A percentile compares a stretch with the other conserved stretches of the same genome.
Evolutionary conservation across 2,113 vertebrate genomes (phyloP).

Genomic region (Phylloscopus trochilus): DNA sequence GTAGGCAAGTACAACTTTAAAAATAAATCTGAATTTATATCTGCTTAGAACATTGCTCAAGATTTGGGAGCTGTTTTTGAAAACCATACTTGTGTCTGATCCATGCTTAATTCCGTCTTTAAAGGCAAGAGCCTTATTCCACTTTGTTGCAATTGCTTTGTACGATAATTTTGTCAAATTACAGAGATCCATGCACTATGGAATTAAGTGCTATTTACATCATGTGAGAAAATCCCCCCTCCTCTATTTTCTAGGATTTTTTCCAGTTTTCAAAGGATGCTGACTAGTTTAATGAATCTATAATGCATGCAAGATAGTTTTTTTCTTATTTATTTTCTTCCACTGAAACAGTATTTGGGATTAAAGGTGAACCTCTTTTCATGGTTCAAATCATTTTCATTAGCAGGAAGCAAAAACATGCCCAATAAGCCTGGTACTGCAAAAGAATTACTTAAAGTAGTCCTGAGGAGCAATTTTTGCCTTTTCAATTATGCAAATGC

Average conservation of each 20-base stretch:
- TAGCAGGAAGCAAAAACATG: conserved; percentile 36
- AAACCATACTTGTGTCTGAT: background rate
- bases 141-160: background rate
- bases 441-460: conserved; percentile 32
- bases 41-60: background rate
- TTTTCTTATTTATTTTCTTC: background rate
- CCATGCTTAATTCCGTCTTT: background rate
- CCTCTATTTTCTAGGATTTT: background rate
- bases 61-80: background rate
- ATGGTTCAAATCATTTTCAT: conserved; percentile 53
- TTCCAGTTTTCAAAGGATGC: background rate
- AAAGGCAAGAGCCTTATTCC: background rate
- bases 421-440: background rate
- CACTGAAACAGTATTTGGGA: background rate
- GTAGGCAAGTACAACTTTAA: background rate
- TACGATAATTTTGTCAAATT: background rate
- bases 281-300: background rate
- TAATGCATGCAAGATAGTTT: background rate
- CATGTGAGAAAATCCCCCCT: background rate
- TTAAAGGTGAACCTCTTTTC: conserved; percentile 48
- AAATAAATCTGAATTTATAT: background rate
- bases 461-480: conserved; percentile 50
- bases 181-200: background rate
- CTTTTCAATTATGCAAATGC: conserved; percentile 60
- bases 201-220: background rate